Evolutionary conservation across 2,797 vertebrate species (phyloP), one percentile per base, ranked within the genome.

Genomic region (Bradypus variegatus): DNA sequence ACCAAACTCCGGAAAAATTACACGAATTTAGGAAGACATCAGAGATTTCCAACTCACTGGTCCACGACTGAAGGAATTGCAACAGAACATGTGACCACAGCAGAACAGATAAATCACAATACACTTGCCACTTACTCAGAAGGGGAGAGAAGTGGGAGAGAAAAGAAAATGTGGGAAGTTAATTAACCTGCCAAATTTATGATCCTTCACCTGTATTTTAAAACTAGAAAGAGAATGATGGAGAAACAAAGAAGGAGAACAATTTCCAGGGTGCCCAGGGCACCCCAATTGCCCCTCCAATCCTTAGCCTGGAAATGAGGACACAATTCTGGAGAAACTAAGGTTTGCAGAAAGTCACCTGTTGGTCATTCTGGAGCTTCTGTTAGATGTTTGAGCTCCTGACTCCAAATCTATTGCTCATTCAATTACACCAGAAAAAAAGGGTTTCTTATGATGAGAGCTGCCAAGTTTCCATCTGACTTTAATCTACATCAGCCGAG

Each of bases 201-300:
- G 77, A n/a, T 3, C 25, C 13, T 15, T 94, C 67, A 55, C 65
- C 81, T 87, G 77, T 36, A 27, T 79, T 79, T 55, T 48, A 41
- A 89, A 78, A 78, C 64, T 64, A n/a, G 23, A 55, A n/a, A 60
- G 86, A 90, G 15, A 81, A 41, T 67, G 92, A 77, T 31, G 6
- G 21, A 48, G 67, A 33, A 16, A 86, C 69, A 75, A 83, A 88
- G 33, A 50, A 67, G 55, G n/a, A 33, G 76, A 67, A 33, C 14
- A 25, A 4, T 16, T 31, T 25, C 62, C 2, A 16, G 38, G 2
- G 9, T 0, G 1, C 55, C 0, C 2, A 7, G 8, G 6, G 25
- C n/a, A 0, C 9, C 0, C 0, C 1, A 27, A n/a, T 72, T 4
- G 0, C 2, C 13, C 19, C 16, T 25, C 33, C 10, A 0, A 1